These are phyloP conservation scores for Sturmia bella DNA, from an alignment of 2,888 invertebrate genomes.

Conservation along the genomic window DNA sequence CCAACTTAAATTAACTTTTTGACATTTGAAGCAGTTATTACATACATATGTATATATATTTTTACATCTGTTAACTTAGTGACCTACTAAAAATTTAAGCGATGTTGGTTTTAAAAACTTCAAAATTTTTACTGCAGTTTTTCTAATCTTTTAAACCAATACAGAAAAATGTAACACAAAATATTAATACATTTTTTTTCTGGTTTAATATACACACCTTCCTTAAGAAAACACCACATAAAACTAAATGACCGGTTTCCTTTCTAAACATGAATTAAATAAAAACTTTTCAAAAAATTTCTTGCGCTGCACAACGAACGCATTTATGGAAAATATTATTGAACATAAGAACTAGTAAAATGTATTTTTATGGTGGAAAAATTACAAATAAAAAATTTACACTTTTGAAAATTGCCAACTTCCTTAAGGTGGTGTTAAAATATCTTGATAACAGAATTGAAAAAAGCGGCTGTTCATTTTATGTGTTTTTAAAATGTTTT, in stretches of 20 bases:
- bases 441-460: constrained; percentile 39
- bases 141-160: constrained; percentile 21
- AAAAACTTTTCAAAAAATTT: constrained; percentile 44
- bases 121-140: not conserved
- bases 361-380: not conserved
- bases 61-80: constrained; percentile 7
- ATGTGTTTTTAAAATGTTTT: constrained; percentile 52
- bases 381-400: constrained; percentile 36
- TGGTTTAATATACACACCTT: constrained; percentile 45
- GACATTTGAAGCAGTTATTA: not conserved
- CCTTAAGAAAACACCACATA: constrained; percentile 11
- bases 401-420: constrained; percentile 59
- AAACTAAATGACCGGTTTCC: constrained; percentile 67
- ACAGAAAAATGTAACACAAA: not conserved
- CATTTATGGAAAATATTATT: constrained; percentile 42
- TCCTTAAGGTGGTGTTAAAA: constrained; percentile 67
- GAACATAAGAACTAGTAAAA: not conserved
- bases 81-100: not conserved
- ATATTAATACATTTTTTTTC: constrained; percentile 23
- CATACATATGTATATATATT: too few species aligned
- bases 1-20: constrained; percentile 47
- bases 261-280: constrained; percentile 63
- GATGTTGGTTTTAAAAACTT: not conserved
- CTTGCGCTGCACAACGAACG: constrained; percentile 49
- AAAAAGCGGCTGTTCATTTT: constrained; percentile 26